phyloP scores from a whole-genome alignment of 2,797 vertebrate genomes.

The Erethizon dorsatum region DNA sequence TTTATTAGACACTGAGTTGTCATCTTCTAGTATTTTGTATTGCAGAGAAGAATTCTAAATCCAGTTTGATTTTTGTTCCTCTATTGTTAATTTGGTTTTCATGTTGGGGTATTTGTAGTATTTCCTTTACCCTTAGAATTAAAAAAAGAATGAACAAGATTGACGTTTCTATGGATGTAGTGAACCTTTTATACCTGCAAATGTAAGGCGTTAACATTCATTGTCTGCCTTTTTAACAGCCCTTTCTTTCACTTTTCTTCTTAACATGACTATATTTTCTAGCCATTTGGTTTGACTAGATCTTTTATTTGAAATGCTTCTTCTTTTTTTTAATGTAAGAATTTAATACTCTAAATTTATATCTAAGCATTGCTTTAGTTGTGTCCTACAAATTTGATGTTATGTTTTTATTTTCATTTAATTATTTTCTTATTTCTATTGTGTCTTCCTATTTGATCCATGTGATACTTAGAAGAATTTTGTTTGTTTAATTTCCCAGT shows the following conservation, averaged over 20 bases:
- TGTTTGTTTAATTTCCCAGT: too few species aligned
- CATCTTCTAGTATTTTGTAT: not conserved
- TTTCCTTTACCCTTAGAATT: slow-evolving; percentile 4
- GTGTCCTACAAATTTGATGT: not conserved
- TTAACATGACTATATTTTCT: not conserved
- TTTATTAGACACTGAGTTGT: not conserved
- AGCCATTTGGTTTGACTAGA: not conserved
- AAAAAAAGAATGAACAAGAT: not conserved
- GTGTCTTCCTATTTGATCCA: too few species aligned
- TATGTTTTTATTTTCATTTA: not conserved
- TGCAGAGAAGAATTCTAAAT: not conserved
- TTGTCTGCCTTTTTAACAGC: not conserved
- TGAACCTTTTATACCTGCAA: not conserved
- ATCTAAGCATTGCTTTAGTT: not conserved
- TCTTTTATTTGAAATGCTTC: not conserved
- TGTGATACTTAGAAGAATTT: too few species aligned
- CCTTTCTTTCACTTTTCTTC: not conserved
- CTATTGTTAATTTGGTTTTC: slow-evolving; percentile 19
- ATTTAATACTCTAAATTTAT: not conserved
- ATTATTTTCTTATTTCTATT: slow-evolving; percentile 15
- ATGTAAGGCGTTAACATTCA: not conserved
- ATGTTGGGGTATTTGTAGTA: not conserved
- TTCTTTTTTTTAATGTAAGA: not conserved
- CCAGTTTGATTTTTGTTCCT: not conserved
- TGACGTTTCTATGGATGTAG: not conserved